These are phyloP conservation scores for Metaphire vulgaris DNA, from an alignment of 1,140 invertebrate species.

Conservation along the genomic window DNA sequence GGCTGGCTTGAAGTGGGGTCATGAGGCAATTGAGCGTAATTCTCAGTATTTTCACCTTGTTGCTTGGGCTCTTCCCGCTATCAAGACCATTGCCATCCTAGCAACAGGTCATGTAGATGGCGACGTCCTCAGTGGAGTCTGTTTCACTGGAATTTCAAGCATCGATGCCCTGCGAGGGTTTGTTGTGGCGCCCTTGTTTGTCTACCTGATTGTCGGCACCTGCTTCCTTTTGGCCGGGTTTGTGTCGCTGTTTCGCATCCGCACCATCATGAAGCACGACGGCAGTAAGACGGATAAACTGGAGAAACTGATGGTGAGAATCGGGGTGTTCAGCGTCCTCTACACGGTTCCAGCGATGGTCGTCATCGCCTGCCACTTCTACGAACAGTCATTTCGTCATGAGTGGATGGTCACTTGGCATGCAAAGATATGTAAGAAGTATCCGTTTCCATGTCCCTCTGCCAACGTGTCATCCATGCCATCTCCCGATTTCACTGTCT, in stretches of 20 bases:
- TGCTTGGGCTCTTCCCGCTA: slow-evolving; percentile 86
- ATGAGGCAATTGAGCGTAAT: slow-evolving; percentile 96
- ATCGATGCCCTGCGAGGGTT: slow-evolving; percentile 80
- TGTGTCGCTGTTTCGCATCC: slow-evolving; percentile 90
- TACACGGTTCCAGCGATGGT: slow-evolving; percentile 92
- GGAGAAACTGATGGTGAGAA: slow-evolving; percentile 94
- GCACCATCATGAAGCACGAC: too few relatives aligned
- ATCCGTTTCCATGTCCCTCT: slow-evolving; percentile 29
- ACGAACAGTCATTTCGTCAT: slow-evolving; percentile 80
- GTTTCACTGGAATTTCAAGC: slow-evolving; percentile 94
- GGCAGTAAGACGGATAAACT: slow-evolving; percentile 90
- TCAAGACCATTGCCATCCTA: slow-evolving; percentile 83
- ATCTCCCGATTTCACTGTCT: slow-evolving; percentile 59
- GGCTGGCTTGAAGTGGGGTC: slow-evolving; percentile 97
- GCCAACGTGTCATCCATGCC: slow-evolving; percentile 3
- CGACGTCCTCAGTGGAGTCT: slow-evolving; percentile 84
- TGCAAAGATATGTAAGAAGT: slow-evolving; percentile 36
- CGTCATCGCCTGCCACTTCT: slow-evolving; percentile 91
- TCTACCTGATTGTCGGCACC: slow-evolving; percentile 89
- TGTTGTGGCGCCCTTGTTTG: slow-evolving; percentile 79
- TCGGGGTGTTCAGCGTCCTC: slow-evolving; percentile 87
- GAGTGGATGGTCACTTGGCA: slow-evolving; percentile 62
- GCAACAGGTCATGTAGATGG: slow-evolving; percentile 94
- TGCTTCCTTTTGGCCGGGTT: slow-evolving; percentile 90
- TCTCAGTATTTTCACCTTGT: slow-evolving; percentile 95